Conservation (phyloP, 2,888 invertebrate genomes). For the Nebria brevicollis region DNA sequence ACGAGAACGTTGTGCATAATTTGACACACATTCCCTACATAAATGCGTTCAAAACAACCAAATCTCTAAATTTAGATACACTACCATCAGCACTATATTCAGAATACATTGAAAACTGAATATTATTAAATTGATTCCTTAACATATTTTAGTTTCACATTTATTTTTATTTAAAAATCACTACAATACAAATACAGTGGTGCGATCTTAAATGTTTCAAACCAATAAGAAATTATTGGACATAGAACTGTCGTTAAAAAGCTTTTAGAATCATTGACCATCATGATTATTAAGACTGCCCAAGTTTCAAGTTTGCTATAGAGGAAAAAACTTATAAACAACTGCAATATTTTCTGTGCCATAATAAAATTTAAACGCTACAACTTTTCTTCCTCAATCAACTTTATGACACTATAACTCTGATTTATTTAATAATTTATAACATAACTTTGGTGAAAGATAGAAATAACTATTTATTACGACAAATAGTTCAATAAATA, state of each 20-base stretch:
- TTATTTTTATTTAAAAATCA: too few relatives aligned
- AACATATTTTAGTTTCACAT: too few relatives aligned
- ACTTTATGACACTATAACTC: background rate
- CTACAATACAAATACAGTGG: too few relatives aligned
- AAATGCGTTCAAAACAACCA: background rate
- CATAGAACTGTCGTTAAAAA: too few relatives aligned
- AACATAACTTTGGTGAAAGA: background rate
- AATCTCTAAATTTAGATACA: background rate
- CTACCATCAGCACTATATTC: background rate
- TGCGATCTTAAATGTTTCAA: too few relatives aligned
- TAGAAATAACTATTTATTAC: background rate
- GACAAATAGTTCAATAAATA: too few relatives aligned
- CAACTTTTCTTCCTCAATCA: background rate
- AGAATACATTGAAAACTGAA: background rate
- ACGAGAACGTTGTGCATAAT: background rate
- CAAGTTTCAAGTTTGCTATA: background rate
- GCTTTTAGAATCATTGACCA: background rate
- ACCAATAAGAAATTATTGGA: too few relatives aligned
- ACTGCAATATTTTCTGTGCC: background rate
- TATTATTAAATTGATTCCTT: background rate
- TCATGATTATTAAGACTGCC: background rate
- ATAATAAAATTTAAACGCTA: background rate
- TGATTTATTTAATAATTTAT: background rate
- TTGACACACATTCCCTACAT: background rate
- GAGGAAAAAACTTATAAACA: background rate